A percentile compares a stretch with the other conserved stretches of the same genome.
phyloP scores from a whole-genome alignment of 2,113 vertebrate species.

The Cnemophilus loriae region DNA sequence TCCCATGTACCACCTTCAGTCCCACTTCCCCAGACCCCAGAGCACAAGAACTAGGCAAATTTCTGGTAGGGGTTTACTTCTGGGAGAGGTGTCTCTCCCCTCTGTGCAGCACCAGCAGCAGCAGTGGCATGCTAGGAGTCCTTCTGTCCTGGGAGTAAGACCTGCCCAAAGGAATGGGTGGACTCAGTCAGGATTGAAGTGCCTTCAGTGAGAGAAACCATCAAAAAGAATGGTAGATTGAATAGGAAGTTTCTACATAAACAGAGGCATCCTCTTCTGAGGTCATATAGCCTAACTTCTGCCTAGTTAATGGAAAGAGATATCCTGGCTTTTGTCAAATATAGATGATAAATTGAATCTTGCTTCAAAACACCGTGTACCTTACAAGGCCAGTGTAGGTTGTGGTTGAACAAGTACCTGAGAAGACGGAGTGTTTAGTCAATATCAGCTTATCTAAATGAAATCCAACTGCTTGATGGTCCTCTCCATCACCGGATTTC shows the following conservation, averaged over 20 bases:
- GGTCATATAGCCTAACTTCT: neutral
- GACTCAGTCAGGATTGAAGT: neutral
- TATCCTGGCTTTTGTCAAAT: neutral
- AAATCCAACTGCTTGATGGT: neutral
- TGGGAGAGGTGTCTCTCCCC: neutral
- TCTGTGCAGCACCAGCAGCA: accelerated
- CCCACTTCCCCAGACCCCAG: neutral
- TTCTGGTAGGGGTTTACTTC: accelerated
- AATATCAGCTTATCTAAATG: neutral
- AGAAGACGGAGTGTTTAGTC: neutral
- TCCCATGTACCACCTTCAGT: neutral
- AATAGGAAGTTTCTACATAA: neutral
- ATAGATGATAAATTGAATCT: neutral
- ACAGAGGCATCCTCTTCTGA: neutral
- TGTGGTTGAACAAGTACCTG: neutral
- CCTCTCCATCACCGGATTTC: neutral
- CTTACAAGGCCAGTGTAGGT: neutral
- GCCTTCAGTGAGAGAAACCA: neutral
- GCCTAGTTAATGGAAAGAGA: neutral
- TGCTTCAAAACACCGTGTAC: neutral
- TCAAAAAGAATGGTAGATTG: neutral
- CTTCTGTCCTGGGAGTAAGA: neutral
- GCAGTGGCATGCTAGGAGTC: neutral
- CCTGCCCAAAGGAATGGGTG: neutral
- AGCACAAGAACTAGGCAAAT: neutral